Evolutionary conservation across 2,797 vertebrate genomes (phyloP).

Genomic region (Vespertilio murinus): DNA sequence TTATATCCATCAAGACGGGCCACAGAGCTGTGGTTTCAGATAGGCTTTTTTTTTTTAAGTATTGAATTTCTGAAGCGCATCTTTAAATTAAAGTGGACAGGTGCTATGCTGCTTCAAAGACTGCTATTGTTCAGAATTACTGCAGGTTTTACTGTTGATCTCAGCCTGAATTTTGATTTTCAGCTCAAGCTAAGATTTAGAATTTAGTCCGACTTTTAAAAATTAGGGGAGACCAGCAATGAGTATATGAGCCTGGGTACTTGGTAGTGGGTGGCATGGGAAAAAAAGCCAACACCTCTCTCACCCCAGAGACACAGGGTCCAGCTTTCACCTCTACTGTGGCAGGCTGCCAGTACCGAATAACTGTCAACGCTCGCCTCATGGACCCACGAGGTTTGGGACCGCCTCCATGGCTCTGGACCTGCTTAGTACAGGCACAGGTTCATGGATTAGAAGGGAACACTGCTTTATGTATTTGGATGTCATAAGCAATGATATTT

Average conservation of each 20-base stretch:
- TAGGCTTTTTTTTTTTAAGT: not conserved
- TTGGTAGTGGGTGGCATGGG: not conserved
- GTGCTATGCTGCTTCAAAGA: not conserved
- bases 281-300: not conserved
- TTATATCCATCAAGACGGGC: not conserved
- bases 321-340: not conserved
- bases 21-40: constrained; percentile 44
- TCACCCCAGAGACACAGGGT: not conserved
- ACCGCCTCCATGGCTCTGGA: not conserved
- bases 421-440: not conserved
- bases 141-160: constrained; percentile 6
- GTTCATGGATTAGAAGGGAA: not conserved
- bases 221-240: not conserved
- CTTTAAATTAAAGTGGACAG: not conserved
- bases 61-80: constrained; percentile 11
- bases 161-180: constrained; percentile 46
- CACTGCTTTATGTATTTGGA: rapidly evolving
- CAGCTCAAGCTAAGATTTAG: not conserved
- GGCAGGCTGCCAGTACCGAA: rapidly evolving
- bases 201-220: not conserved
- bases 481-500: not conserved
- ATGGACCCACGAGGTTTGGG: not conserved
- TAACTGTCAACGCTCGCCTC: not conserved
- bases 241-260: not conserved
- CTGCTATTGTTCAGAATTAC: not conserved